Evolutionary conservation across 1,140 invertebrate genomes (phyloP).

Genomic region (Drosophila nasuta): DNA sequence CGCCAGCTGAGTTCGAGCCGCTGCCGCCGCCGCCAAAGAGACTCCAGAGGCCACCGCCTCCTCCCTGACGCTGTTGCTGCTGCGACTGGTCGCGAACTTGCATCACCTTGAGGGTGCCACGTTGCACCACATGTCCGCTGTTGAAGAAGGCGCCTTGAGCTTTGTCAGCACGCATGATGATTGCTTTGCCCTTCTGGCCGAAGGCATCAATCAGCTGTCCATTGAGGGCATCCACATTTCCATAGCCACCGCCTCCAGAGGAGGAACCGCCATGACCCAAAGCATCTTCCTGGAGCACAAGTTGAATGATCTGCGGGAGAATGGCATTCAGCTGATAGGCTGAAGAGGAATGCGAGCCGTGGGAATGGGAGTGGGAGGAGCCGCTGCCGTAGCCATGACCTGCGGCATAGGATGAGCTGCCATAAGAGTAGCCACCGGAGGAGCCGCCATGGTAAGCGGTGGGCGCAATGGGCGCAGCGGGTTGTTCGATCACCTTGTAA

Average conservation of each 20-base stretch:
- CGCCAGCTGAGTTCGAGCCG: slow-evolving; percentile 22
- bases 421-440: slow-evolving; percentile 53
- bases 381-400: slow-evolving; percentile 60
- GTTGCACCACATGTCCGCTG: slow-evolving; percentile 75
- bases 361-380: slow-evolving; percentile 36
- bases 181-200: slow-evolving; percentile 65
- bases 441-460: slow-evolving; percentile 52
- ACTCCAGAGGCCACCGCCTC: slow-evolving; percentile 49
- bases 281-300: slow-evolving; percentile 71
- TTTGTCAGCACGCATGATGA: slow-evolving; percentile 66
- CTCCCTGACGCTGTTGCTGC: slow-evolving; percentile 27
- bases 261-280: slow-evolving; percentile 38
- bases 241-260: slow-evolving; percentile 40
- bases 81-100: slow-evolving; percentile 54
- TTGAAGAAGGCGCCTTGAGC: slow-evolving; percentile 68
- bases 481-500: slow-evolving; percentile 72
- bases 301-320: slow-evolving; percentile 73
- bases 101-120: slow-evolving; percentile 73
- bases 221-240: slow-evolving; percentile 64
- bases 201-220: slow-evolving; percentile 65
- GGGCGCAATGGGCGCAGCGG: neutral
- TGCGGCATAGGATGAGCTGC: slow-evolving; percentile 57
- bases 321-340: slow-evolving; percentile 59
- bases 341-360: slow-evolving; percentile 15
- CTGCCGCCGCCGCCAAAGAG: slow-evolving; percentile 9